Evolutionary conservation across 2,113 vertebrate genomes (phyloP).

Genomic region (Limnothrissa miodon): DNA sequence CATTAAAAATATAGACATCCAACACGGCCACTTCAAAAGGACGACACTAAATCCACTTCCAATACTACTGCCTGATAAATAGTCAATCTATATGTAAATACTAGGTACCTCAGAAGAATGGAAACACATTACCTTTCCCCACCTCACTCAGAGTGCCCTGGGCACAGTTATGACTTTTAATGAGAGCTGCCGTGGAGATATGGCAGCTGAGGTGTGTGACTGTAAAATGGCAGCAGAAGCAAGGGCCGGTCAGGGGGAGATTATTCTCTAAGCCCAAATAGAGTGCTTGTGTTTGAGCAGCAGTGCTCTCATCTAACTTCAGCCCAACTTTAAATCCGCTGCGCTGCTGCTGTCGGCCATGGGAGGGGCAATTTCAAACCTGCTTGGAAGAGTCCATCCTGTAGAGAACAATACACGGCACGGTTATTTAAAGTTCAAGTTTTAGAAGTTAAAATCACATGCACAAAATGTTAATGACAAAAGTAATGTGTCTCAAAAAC

Average conservation of each 20-base stretch:
- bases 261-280: constrained; percentile 60
- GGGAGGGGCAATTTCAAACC: too few relatives aligned
- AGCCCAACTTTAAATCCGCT: too few relatives aligned
- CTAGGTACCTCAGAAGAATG: constrained; percentile 55
- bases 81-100: constrained; percentile 84
- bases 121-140: constrained; percentile 67
- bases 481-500: too few relatives aligned
- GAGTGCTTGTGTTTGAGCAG: constrained; percentile 64
- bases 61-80: constrained; percentile 70
- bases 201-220: constrained; percentile 53
- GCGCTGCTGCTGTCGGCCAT: too few relatives aligned
- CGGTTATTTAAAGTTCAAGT: too few relatives aligned
- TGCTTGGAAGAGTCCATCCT: too few relatives aligned
- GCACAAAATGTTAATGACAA: too few relatives aligned
- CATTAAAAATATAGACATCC: constrained; percentile 75
- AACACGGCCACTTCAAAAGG: constrained; percentile 69
- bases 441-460: too few relatives aligned
- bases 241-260: constrained; percentile 62
- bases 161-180: constrained; percentile 74
- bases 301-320: constrained; percentile 37
- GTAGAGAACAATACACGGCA: too few relatives aligned
- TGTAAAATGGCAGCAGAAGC: constrained; percentile 55
- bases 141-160: constrained; percentile 71
- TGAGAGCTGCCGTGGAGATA: constrained; percentile 67
- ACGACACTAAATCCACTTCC: constrained; percentile 67